Evolutionary conservation across 2,113 vertebrate species (phyloP).

Genomic region (Clarias macrocephalus): DNA sequence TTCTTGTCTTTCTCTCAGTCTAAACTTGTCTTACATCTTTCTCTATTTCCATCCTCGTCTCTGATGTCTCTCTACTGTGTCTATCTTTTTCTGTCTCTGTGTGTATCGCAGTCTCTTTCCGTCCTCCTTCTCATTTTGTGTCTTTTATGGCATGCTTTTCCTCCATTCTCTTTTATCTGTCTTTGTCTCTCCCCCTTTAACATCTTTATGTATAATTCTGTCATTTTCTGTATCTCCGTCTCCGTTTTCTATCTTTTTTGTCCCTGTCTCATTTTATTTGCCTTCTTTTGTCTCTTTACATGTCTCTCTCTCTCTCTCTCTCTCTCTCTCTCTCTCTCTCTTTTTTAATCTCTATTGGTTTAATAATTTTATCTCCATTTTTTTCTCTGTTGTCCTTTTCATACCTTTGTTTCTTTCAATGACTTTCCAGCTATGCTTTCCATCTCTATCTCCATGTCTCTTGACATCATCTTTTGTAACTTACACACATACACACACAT

Average conservation of each 20-base stretch:
- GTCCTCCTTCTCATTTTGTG: not conserved
- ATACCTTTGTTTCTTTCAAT: conserved; percentile 17
- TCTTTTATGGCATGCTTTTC: conserved; percentile 37
- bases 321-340: not conserved
- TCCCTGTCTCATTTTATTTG: not conserved
- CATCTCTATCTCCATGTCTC: not conserved
- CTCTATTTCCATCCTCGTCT: not conserved
- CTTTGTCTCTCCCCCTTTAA: conserved; percentile 30
- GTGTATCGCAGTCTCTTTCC: not conserved
- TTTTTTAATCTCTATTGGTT: not conserved
- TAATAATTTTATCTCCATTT: too few relatives aligned
- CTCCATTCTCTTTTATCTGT: not conserved
- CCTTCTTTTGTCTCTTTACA: conserved; percentile 56
- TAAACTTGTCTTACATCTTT: not conserved
- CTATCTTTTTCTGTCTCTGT: not conserved
- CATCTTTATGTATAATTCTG: conserved; percentile 36
- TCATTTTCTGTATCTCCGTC: not conserved
- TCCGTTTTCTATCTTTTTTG: conserved; percentile 43
- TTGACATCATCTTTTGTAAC: not conserved
- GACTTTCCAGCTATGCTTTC: conserved; percentile 17
- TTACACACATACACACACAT: conserved; percentile 17
- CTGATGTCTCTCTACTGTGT: not conserved
- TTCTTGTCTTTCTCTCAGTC: not conserved
- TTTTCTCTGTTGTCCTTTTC: not conserved
- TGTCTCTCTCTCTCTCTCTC: not conserved